Base-by-base conservation (phyloP, 2,113 vertebrate species). In the Cheilinus undulatus region DNA sequence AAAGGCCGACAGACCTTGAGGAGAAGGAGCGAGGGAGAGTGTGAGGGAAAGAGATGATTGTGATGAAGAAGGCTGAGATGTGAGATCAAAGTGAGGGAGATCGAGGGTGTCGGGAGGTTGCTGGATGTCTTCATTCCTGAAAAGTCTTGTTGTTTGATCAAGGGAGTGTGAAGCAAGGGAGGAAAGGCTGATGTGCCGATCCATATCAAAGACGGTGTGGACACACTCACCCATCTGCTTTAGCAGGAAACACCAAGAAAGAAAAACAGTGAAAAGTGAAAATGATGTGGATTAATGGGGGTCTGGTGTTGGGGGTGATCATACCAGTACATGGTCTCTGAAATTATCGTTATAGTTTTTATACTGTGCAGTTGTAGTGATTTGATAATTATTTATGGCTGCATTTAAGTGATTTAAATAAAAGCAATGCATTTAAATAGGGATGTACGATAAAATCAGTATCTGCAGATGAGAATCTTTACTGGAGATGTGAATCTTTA, bases 81-180 rank as follows among this genome's bases (percentile, higher is more conserved):
- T 20, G 9, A 79, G 85, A 88, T 92, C 80, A 92, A 90, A 91
- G 80, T 45, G 36, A 59, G 68, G 28, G 57, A 54, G 76, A 90
- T 87, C 76, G 76, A 80, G 50, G 73, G 70, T 78, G 83, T 82
- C 73, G 26, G 64, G 73, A 78, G 68, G 66, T 78, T 76, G 77
- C 17, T 3, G 71, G 71, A 86, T 67, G 79, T 78, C 81, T 90
- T 84, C 72, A 76, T 87, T 71, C 77, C 45, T 50, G 34, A 82
- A 68, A 70, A 51, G 61, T 28, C 59, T 53, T 52, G 24, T 80
- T 85, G 76, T 86, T 89, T 88, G 85, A 91, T 89, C 86, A 88
- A 80, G 73, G 73, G 68, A 67, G 65, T 76, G 51, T 83, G 57
- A 65, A 42, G 57, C 49, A 12, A 53, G 73, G 20, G 62, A 78